Evolutionary conservation across 2,797 vertebrate genomes (phyloP).

Genomic region (Megaceryle alcyon): DNA sequence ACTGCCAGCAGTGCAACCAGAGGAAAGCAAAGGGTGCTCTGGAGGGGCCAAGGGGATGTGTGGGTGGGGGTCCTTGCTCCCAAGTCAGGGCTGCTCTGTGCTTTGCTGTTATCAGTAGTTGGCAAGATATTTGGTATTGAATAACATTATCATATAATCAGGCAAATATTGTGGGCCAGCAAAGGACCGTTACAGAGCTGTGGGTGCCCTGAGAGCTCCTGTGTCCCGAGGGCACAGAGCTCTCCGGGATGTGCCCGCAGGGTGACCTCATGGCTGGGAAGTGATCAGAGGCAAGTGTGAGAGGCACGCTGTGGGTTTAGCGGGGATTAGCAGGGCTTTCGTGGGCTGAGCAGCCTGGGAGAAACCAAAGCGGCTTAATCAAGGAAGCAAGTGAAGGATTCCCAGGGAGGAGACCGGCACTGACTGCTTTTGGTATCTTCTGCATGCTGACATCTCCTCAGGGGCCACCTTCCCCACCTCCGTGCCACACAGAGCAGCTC

Average conservation of each 20-base stretch:
- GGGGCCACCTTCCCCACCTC: background rate
- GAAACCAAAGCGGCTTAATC: conserved; percentile 20
- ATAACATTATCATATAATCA: fast-evolving
- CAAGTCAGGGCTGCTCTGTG: background rate
- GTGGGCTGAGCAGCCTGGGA: background rate
- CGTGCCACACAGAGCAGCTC: fast-evolving
- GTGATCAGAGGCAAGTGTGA: background rate
- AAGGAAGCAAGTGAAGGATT: background rate
- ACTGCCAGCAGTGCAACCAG: background rate
- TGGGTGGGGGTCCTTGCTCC: background rate
- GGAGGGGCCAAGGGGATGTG: background rate
- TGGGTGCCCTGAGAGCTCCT: background rate
- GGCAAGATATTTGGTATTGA: background rate
- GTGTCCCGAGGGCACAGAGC: fast-evolving
- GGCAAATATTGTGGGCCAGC: background rate
- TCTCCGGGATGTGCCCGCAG: background rate
- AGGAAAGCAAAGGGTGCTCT: background rate
- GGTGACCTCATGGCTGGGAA: background rate
- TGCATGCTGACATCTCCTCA: background rate
- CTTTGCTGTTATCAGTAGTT: background rate
- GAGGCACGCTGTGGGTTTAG: background rate
- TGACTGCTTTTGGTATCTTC: background rate
- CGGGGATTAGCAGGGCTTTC: background rate
- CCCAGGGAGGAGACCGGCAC: background rate
- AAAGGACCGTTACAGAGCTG: background rate